Base-by-base conservation (phyloP, 2,888 invertebrate species). In the Amorpha juglandis region DNA sequence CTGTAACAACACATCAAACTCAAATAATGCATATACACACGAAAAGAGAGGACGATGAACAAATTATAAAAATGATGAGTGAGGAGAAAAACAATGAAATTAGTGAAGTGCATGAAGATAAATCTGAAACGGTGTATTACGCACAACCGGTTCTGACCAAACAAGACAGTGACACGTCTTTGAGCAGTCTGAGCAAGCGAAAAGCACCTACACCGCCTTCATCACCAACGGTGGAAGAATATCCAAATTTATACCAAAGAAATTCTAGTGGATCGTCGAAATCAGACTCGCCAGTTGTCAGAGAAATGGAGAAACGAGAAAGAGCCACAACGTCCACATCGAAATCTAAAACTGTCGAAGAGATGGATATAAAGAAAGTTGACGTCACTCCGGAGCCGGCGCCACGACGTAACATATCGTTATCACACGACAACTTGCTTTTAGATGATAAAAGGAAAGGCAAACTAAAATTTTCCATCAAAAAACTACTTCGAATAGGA, bases 401-500 rank as follows among this genome's bases (percentile, higher is more conserved):
- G 0, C 96, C 96, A 0, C 94, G 96, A 62, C 94, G 96, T 74
- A 95, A 95, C 66, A 93, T 97, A 72, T 97, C 97, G 0, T 79
- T 97, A 68, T 97, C 97, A 0, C 96, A 96, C 70, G 97, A 97
- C 77, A 97, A 96, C 80, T 87, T 97, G 67, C 84, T 94, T 0
- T 76, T 93, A 66, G 94, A 93, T 68, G 92, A 94, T 12, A 96
- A 97, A 83, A 95, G 96, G 63, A 96, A 97, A 81, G 95, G 95
- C 11, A 94, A 95, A 76, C 92, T 95, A 1, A 95, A 96, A 75
- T 97, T 97, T 82, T 98, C 97, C 0, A 94, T 98, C 58, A 97
- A 97, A 80, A 97, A 97, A 81, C 95, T 98, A 71, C 89, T 98
- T 38, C 94, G 97, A 67, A 96, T 98, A 92, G 97, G 97, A 27